Evolutionary conservation across 2,888 invertebrate genomes (phyloP).

Genomic region (Prenolepis imparis): DNA sequence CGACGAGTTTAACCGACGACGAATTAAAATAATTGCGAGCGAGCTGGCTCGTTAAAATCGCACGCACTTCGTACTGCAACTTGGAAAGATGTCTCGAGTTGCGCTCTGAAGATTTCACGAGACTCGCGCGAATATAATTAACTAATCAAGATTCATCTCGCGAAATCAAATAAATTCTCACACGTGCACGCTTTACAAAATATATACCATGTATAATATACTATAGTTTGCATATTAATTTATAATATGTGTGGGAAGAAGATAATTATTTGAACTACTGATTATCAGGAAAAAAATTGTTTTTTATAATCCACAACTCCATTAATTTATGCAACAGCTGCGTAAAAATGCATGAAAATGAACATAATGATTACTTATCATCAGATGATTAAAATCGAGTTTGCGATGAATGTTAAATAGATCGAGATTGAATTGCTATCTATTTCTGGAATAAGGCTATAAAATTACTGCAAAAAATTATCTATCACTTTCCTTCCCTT

Average conservation of each 20-base stretch:
- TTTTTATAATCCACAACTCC: not conserved
- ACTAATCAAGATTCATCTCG: slow-evolving; percentile 42
- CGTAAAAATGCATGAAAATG: not conserved
- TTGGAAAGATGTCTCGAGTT: slow-evolving; percentile 57
- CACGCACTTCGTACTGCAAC: slow-evolving; percentile 71
- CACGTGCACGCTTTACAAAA: slow-evolving; percentile 1
- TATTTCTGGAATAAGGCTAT: slow-evolving; percentile 24
- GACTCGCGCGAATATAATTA: slow-evolving; percentile 44
- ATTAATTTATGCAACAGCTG: not conserved
- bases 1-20: slow-evolving; percentile 68
- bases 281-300: not conserved
- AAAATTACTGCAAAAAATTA: slow-evolving; percentile 21
- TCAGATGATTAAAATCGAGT: slow-evolving; percentile 22
- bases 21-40: slow-evolving; percentile 80
- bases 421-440: slow-evolving; percentile 16
- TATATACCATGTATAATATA: not conserved
- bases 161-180: slow-evolving; percentile 31
- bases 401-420: not conserved
- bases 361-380: not conserved
- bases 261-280: not conserved
- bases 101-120: slow-evolving; percentile 56
- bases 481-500: slow-evolving; percentile 21
- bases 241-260: not conserved
- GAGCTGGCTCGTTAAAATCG: slow-evolving; percentile 76
- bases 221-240: not conserved